A percentile compares a stretch with the other conserved stretches of the same genome.
These are phyloP conservation scores for Cerastoderma edule DNA, from an alignment of 2,888 invertebrate species.

Conservation along the genomic window DNA sequence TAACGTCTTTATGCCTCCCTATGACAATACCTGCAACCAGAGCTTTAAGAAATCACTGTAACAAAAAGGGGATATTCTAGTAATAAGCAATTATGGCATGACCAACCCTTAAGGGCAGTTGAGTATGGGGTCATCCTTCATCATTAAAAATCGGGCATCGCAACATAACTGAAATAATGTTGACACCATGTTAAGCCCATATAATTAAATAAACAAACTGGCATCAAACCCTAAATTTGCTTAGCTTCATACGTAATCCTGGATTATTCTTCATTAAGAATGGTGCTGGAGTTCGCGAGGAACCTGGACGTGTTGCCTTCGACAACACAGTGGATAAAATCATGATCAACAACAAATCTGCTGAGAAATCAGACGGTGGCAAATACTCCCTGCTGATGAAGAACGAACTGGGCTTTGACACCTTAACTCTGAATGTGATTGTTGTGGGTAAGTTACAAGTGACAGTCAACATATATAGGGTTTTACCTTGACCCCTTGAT, in stretches of 20 bases:
- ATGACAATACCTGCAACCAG: too few species aligned
- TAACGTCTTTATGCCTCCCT: too few species aligned
- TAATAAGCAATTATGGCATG: constrained; percentile 7
- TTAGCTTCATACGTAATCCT: too few species aligned
- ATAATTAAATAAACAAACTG: too few species aligned
- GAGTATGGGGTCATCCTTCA: too few species aligned
- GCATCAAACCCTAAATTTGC: too few species aligned
- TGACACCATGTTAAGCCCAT: too few species aligned
- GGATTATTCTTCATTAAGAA: constrained; percentile 86
- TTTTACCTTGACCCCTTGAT: too few species aligned
- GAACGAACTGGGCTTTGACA: constrained; percentile 96
- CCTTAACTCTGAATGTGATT: constrained; percentile 93
- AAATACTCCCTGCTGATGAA: constrained; percentile 95
- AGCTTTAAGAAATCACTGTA: neutral
- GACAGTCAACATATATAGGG: too few species aligned
- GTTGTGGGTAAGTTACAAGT: constrained; percentile 86
- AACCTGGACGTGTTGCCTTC: constrained; percentile 89
- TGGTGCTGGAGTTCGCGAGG: constrained; percentile 91
- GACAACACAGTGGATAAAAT: constrained; percentile 78
- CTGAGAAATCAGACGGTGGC: constrained; percentile 96
- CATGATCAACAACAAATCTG: constrained; percentile 87
- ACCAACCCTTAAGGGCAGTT: too few species aligned
- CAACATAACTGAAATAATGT: too few species aligned
- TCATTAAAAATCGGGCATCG: too few species aligned
- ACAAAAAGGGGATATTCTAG: neutral